These are phyloP conservation scores for Drosophila siamana DNA, from an alignment of 2,888 invertebrate species.

Conservation along the genomic window DNA sequence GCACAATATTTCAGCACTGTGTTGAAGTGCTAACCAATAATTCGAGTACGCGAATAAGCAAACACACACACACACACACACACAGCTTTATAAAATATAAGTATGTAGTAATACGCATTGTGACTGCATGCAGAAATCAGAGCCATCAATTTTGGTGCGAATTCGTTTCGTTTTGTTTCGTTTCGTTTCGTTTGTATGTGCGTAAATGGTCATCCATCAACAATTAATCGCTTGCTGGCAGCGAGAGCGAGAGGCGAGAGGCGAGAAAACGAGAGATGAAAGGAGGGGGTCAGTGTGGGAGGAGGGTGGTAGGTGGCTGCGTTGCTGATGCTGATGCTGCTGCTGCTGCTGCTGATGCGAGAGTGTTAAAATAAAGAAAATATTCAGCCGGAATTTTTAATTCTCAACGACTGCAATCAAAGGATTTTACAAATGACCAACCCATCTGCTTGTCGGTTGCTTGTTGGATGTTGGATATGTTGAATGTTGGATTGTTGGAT, in stretches of 20 bases:
- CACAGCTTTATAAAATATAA: background rate
- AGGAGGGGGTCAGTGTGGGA: background rate
- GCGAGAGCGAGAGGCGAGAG: constrained; percentile 3
- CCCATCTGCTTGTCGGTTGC: constrained; percentile 49
- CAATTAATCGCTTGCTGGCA: constrained; percentile 54
- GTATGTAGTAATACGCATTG: constrained; percentile 3
- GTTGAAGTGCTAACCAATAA: constrained; percentile 3
- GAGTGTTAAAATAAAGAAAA: constrained; percentile 64
- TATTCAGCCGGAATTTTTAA: constrained; percentile 67
- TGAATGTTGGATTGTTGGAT: constrained; percentile 17
- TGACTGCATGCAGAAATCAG: constrained; percentile 23
- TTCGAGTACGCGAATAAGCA: background rate
- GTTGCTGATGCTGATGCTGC: background rate
- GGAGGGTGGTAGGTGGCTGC: background rate
- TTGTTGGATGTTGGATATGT: constrained; percentile 35
- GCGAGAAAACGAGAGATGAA: background rate
- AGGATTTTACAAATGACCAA: constrained; percentile 72
- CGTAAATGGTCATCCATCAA: constrained; percentile 53
- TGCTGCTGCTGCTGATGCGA: background rate
- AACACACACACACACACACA: background rate
- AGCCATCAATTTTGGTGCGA: constrained; percentile 44
- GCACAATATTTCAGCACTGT: constrained; percentile 5
- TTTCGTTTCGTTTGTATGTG: constrained; percentile 15
- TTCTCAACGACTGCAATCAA: constrained; percentile 68
- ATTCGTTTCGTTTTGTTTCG: constrained; percentile 8